These are phyloP conservation scores for Dicentrarchus labrax DNA, from an alignment of 2,113 vertebrate genomes.

Conservation along the genomic window DNA sequence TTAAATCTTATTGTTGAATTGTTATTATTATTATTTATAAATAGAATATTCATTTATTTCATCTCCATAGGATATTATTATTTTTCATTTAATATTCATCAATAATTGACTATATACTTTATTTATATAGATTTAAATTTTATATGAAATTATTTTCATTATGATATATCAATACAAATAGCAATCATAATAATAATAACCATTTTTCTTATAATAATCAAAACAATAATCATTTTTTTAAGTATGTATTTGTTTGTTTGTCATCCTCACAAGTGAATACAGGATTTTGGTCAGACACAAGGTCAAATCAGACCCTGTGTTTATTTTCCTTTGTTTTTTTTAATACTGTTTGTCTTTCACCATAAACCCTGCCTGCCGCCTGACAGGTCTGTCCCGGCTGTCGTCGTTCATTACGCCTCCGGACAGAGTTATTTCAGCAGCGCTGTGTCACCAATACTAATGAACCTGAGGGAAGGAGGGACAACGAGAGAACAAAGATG, in stretches of 20 bases:
- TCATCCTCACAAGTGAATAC: background rate
- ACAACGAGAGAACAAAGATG: background rate
- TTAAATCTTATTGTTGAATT: too few species aligned
- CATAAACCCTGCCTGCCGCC: slow-evolving; percentile 40
- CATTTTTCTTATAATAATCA: background rate
- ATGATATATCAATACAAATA: background rate
- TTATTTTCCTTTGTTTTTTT: slow-evolving; percentile 23
- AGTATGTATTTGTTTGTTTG: background rate
- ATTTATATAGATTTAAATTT: background rate
- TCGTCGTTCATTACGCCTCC: slow-evolving; percentile 58
- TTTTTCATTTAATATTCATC: background rate
- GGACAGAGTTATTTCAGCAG: slow-evolving; percentile 71
- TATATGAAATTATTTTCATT: background rate
- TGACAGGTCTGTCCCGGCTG: slow-evolving; percentile 55
- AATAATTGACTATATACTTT: background rate
- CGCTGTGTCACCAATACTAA: slow-evolving; percentile 70
- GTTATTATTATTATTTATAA: too few species aligned
- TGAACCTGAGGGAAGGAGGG: slow-evolving; percentile 37
- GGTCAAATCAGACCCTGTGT: slow-evolving; percentile 23
- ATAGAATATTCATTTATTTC: background rate
- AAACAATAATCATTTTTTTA: background rate
- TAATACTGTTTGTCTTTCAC: slow-evolving; percentile 45
- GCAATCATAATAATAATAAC: background rate
- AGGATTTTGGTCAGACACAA: background rate
- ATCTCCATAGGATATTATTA: background rate